These are phyloP conservation scores for Apomyelois bistriatella DNA, from an alignment of 2,888 invertebrate genomes.

Conservation along the genomic window DNA sequence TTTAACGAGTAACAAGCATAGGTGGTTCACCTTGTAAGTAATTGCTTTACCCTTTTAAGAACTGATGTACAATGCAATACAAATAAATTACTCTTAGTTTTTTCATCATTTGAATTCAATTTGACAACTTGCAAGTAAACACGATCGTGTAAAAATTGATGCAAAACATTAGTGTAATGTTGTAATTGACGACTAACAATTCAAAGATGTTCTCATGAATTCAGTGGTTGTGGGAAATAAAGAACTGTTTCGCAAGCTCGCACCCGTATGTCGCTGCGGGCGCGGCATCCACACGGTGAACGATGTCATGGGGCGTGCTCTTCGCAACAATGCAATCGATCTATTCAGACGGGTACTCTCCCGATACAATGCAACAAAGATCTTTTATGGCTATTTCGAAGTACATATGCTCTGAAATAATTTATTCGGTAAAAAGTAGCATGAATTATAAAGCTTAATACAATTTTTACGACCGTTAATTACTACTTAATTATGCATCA, in stretches of 20 bases:
- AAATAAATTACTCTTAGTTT: constrained; percentile 14
- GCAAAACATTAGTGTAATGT: background rate
- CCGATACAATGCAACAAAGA: constrained; percentile 55
- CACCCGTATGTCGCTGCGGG: constrained; percentile 44
- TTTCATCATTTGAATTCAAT: too few relatives aligned
- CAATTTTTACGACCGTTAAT: too few relatives aligned
- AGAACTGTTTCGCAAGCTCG: constrained; percentile 48
- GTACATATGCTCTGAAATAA: constrained; percentile 14
- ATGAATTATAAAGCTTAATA: background rate
- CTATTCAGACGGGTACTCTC: constrained; percentile 39
- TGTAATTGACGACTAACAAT: background rate
- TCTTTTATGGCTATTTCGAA: constrained; percentile 45
- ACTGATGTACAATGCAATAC: constrained; percentile 23
- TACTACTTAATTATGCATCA: constrained; percentile 16
- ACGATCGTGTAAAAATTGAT: background rate
- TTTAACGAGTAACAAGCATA: constrained; percentile 3
- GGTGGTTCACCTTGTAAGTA: constrained; percentile 46
- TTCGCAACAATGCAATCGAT: constrained; percentile 39
- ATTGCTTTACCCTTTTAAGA: constrained; percentile 37
- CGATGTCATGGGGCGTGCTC: constrained; percentile 49
- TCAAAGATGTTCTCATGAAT: constrained; percentile 18
- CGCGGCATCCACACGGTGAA: constrained; percentile 37
- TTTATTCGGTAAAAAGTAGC: background rate
- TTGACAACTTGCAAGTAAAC: background rate
- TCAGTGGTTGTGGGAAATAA: constrained; percentile 34